A percentile compares a stretch with the other conserved stretches of the same genome.
Evolutionary conservation across 2,797 vertebrate genomes (phyloP).

Genomic region (Acropternis orthonyx): DNA sequence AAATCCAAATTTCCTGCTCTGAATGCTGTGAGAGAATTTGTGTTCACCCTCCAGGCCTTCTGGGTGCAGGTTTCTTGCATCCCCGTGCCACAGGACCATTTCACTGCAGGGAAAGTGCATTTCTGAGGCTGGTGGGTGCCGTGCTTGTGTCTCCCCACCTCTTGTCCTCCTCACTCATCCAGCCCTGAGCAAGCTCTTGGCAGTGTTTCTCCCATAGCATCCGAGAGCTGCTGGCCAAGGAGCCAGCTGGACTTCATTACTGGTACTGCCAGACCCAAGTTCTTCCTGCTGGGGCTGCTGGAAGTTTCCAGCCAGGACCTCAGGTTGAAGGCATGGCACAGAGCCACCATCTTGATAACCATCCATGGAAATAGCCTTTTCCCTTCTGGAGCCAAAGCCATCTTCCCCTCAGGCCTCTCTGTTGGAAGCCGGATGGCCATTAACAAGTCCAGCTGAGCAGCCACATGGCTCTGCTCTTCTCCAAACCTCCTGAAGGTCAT

Average conservation of each 20-base stretch:
- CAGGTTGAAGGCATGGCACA: background rate
- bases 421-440: background rate
- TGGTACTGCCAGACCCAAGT: background rate
- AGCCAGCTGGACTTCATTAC: slow-evolving; percentile 20
- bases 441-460: slow-evolving; percentile 40
- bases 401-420: slow-evolving; percentile 25
- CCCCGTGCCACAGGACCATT: background rate
- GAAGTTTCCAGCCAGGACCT: slow-evolving; percentile 20
- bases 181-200: background rate
- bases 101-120: background rate
- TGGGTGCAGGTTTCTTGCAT: background rate
- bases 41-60: background rate
- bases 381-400: slow-evolving; percentile 23
- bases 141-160: background rate
- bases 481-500: slow-evolving; percentile 17
- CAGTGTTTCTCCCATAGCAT: background rate
- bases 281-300: slow-evolving; percentile 34
- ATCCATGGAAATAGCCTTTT: background rate
- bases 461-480: slow-evolving; percentile 38
- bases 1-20: background rate
- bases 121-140: background rate
- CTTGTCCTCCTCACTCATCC: background rate
- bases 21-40: background rate
- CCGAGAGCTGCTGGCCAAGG: slow-evolving; percentile 11
- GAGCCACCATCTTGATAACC: slow-evolving; percentile 5